These are phyloP conservation scores for Zaprionus vittiger DNA, from an alignment of 1,140 invertebrate species.

Conservation along the genomic window DNA sequence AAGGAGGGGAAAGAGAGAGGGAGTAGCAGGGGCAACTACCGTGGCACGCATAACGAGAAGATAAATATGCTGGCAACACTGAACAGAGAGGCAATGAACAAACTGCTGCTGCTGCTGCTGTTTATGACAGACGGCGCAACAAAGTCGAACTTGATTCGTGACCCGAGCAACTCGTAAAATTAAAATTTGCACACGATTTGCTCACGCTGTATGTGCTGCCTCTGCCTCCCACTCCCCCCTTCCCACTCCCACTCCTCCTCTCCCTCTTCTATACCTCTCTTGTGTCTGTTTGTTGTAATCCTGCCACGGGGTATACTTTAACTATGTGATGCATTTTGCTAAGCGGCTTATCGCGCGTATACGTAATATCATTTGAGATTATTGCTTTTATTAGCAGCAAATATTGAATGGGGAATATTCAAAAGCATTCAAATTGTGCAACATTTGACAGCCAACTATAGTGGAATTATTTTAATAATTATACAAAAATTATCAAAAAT, in stretches of 20 bases:
- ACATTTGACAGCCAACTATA: background rate
- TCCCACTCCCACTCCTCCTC: no score
- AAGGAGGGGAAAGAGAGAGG: background rate
- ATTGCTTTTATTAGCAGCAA: background rate
- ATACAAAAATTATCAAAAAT: background rate
- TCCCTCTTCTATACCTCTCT: no score
- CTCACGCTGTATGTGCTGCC: background rate
- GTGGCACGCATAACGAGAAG: slow-evolving; percentile 60
- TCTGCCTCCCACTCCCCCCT: background rate
- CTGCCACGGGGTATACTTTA: background rate
- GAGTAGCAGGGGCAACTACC: background rate
- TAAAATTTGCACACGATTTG: slow-evolving; percentile 74
- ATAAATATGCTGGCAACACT: slow-evolving; percentile 66
- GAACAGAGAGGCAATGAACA: slow-evolving; percentile 2
- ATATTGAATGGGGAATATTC: background rate
- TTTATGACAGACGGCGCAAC: slow-evolving; percentile 66
- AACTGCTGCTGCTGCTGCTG: slow-evolving; percentile 35
- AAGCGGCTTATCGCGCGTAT: background rate
- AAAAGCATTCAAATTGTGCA: background rate
- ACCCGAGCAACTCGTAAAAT: slow-evolving; percentile 60
- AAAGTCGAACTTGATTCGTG: slow-evolving; percentile 50
- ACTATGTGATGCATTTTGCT: slow-evolving; percentile 13
- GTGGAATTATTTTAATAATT: background rate
- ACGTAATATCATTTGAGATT: background rate
- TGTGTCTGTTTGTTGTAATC: background rate